Percentiles rank a stretch among this genome's conserved stretches.
Conservation (phyloP, 2,113 vertebrate species). For the Chiloscyllium plagiosum region DNA sequence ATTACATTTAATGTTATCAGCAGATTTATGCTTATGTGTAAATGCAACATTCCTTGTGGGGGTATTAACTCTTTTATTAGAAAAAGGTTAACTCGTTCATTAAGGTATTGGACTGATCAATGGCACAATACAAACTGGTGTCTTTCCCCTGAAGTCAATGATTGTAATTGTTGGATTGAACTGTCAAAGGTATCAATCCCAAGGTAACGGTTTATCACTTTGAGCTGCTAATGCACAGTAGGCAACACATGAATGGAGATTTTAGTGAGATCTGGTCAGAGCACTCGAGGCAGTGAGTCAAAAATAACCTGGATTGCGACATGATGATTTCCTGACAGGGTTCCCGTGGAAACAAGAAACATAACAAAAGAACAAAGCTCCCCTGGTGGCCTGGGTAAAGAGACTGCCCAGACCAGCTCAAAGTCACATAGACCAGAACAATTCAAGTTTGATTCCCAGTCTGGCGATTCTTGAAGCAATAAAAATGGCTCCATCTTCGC, state of each 20-base stretch:
- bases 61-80: not conserved
- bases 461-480: not conserved
- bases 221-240: not conserved
- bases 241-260: not conserved
- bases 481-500: not conserved
- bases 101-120: not conserved
- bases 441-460: not conserved
- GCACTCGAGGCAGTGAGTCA: not conserved
- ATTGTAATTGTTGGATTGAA: not conserved
- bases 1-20: not conserved
- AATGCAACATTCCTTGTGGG: not conserved
- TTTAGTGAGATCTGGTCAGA: not conserved
- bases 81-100: not conserved
- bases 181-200: not conserved
- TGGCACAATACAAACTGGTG: not conserved
- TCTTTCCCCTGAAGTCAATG: not conserved
- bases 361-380: slow-evolving; percentile 20
- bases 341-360: slow-evolving; percentile 15
- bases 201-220: not conserved
- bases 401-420: not conserved
- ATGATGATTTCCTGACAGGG: not conserved
- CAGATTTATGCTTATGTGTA: not conserved
- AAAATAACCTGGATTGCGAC: not conserved
- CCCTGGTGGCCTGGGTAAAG: not conserved
- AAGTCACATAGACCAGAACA: not conserved